These are phyloP conservation scores for Amblyjoppa proteus DNA, from an alignment of 2,888 invertebrate species.

Conservation along the genomic window DNA sequence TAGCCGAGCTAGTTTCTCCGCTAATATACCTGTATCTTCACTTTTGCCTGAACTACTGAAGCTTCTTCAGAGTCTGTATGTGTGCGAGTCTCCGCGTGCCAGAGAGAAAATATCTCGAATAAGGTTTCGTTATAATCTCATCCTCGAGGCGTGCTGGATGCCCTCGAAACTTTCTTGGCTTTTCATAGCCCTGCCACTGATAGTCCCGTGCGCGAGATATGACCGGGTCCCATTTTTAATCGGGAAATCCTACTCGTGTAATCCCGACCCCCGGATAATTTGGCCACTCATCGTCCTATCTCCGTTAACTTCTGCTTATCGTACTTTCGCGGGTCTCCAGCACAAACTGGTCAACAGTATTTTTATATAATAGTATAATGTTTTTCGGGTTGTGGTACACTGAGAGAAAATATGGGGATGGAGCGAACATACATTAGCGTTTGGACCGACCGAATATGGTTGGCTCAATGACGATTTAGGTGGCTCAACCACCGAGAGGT, in stretches of 20 bases:
- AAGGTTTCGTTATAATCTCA: slow-evolving; percentile 49
- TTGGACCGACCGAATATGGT: no score
- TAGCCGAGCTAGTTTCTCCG: slow-evolving; percentile 18
- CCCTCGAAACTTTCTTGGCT: slow-evolving; percentile 61
- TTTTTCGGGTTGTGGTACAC: no score
- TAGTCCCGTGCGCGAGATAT: slow-evolving; percentile 13
- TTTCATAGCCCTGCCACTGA: slow-evolving; percentile 5
- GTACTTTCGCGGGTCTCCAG: no score
- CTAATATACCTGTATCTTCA: slow-evolving; percentile 60
- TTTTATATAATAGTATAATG: no score
- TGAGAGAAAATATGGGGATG: no score
- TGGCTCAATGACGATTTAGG: no score
- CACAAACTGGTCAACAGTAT: no score
- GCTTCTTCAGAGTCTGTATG: slow-evolving; percentile 21
- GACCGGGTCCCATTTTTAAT: slow-evolving; percentile 48
- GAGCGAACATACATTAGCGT: no score
- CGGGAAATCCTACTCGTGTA: slow-evolving; percentile 32
- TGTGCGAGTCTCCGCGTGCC: slow-evolving; percentile 5
- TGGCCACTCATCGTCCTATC: no score
- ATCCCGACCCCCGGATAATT: slow-evolving; percentile 31
- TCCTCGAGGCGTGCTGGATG: slow-evolving; percentile 45
- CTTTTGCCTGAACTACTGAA: slow-evolving; percentile 22
- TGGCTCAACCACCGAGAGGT: no score
- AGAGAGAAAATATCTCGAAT: slow-evolving; percentile 55
- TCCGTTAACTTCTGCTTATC: background rate